Evolutionary conservation across 2,888 invertebrate species (phyloP).

Genomic region (Thymelicus sylvestris): DNA sequence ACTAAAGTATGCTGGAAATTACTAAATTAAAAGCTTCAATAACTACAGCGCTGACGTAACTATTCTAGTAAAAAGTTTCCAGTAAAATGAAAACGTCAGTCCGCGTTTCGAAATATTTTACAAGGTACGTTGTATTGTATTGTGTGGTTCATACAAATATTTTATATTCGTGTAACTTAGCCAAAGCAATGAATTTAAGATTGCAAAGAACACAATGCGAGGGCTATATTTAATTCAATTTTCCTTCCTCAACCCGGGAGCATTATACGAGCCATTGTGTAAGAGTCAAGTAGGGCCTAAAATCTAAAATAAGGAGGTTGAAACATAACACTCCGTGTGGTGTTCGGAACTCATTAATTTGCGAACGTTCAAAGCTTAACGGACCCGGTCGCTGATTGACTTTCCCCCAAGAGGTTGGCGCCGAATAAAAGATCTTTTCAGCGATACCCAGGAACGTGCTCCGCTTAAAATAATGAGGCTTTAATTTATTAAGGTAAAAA

Average conservation of each 20-base stretch:
- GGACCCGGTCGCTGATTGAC: constrained; percentile 70
- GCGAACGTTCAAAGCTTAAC: constrained; percentile 70
- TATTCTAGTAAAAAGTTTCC: too few species aligned
- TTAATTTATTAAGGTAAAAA: constrained; percentile 71
- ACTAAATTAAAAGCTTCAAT: too few species aligned
- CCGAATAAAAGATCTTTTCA: constrained; percentile 79
- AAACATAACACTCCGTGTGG: constrained; percentile 62
- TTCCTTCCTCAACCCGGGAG: constrained; percentile 26
- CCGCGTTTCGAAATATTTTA: background rate
- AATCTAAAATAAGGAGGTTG: constrained; percentile 56
- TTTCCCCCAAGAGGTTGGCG: constrained; percentile 74
- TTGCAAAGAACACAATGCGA: constrained; percentile 15
- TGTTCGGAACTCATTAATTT: constrained; percentile 75
- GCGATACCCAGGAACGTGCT: constrained; percentile 66
- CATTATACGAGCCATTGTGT: constrained; percentile 34
- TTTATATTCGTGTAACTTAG: background rate
- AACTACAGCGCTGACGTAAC: too few species aligned
- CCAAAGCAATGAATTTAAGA: constrained; percentile 11
- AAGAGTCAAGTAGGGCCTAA: constrained; percentile 45
- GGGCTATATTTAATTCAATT: constrained; percentile 28
- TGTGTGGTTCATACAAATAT: background rate
- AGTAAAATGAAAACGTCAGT: background rate
- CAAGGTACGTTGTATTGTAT: constrained; percentile 12
- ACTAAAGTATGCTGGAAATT: background rate
- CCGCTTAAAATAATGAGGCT: constrained; percentile 76